Evolutionary conservation across 2,113 vertebrate species (phyloP).

Genomic region (Chloebia gouldiae): DNA sequence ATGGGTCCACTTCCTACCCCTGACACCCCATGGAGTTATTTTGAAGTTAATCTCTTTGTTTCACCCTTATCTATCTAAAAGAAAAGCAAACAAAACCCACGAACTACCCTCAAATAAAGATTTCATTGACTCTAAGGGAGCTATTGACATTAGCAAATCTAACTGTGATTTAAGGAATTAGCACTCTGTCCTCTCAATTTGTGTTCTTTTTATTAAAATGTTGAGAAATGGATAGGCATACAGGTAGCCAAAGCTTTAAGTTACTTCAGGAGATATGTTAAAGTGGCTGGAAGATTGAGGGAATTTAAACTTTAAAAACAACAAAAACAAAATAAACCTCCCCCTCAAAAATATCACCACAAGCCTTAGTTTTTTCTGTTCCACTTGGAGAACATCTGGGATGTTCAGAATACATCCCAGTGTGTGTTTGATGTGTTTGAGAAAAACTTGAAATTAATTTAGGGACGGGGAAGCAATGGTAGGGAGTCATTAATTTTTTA

Average conservation of each 20-base stretch:
- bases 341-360: too few relatives aligned
- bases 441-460: not conserved
- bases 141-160: not conserved
- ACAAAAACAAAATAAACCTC: too few relatives aligned
- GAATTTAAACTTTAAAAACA: not conserved
- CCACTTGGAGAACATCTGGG: not conserved
- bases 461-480: not conserved
- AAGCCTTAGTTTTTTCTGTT: not conserved
- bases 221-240: not conserved
- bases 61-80: not conserved
- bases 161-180: not conserved
- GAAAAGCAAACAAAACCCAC: not conserved
- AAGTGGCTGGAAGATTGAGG: not conserved
- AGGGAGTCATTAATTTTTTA: not conserved
- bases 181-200: not conserved
- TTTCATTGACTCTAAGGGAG: not conserved
- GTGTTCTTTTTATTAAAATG: not conserved
- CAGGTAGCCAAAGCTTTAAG: not conserved
- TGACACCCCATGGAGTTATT: not conserved
- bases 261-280: not conserved
- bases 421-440: too few relatives aligned
- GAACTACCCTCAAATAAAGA: not conserved
- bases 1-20: not conserved
- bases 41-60: not conserved
- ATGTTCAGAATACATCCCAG: too few relatives aligned